Percentiles rank a stretch among this genome's conserved stretches.
Evolutionary conservation across 2,113 vertebrate species (phyloP).

Genomic region (Stomatorhinus ivindoensis): DNA sequence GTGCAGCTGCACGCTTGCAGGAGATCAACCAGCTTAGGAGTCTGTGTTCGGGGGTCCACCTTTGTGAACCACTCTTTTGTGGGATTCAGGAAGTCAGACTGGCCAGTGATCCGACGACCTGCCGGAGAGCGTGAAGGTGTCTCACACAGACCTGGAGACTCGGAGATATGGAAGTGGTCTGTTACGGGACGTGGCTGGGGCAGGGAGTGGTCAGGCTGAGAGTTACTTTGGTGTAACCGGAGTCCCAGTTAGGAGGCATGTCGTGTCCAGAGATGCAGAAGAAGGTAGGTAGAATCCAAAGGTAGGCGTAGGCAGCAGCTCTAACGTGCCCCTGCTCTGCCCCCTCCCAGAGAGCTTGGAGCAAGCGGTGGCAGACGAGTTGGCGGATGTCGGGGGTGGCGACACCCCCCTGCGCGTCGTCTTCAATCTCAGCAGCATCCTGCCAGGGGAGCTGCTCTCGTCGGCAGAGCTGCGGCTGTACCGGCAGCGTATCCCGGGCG

Average conservation of each 20-base stretch:
- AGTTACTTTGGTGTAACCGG: not conserved
- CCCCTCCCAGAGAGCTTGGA: constrained; percentile 81
- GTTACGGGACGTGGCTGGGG: not conserved
- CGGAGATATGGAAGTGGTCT: not conserved
- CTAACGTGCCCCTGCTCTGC: not conserved
- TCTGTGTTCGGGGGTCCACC: not conserved
- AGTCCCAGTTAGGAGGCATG: not conserved
- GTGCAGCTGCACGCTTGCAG: not conserved
- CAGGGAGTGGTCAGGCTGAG: not conserved
- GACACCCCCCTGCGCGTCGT: constrained; percentile 69
- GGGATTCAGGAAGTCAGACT: not conserved
- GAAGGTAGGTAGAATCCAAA: not conserved
- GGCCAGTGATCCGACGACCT: not conserved
- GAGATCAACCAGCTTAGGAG: not conserved
- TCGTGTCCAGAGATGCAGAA: not conserved
- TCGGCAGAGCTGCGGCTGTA: constrained; percentile 90
- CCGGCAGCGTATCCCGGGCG: constrained; percentile 74
- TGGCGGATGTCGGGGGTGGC: constrained; percentile 36
- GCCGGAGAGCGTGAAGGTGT: not conserved
- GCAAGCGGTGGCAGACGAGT: constrained; percentile 60
- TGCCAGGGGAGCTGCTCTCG: constrained; percentile 86
- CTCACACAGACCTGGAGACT: not conserved
- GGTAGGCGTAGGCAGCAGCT: not conserved
- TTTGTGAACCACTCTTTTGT: too few species aligned
- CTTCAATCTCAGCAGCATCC: constrained; percentile 97